A percentile compares a stretch with the other conserved stretches of the same genome.
These are phyloP conservation scores for Bothrops jararaca DNA, from an alignment of 2,113 vertebrate genomes.

Conservation along the genomic window DNA sequence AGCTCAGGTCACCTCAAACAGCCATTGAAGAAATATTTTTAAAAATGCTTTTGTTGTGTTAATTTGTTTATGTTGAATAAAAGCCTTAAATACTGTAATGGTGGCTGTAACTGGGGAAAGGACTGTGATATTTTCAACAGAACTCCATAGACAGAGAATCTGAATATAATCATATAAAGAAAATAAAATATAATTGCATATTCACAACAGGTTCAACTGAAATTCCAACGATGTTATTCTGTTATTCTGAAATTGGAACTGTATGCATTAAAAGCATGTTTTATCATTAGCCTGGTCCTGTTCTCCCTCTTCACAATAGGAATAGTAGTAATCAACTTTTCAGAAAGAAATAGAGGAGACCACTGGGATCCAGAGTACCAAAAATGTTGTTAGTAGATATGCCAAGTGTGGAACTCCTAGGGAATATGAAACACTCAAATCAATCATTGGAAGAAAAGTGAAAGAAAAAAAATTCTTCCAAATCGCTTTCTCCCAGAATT, in stretches of 20 bases:
- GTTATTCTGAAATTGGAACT: background rate
- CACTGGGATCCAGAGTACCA: background rate
- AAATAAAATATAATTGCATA: background rate
- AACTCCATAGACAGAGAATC: background rate
- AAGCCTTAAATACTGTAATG: background rate
- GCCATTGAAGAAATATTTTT: background rate
- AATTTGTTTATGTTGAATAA: background rate
- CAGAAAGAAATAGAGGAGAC: background rate
- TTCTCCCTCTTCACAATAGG: background rate
- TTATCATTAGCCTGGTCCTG: background rate
- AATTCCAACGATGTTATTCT: background rate
- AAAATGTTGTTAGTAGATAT: background rate
- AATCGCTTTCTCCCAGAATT: background rate
- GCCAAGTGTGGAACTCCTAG: background rate
- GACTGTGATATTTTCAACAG: background rate
- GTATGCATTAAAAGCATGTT: background rate
- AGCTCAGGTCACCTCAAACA: background rate
- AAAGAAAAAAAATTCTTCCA: background rate
- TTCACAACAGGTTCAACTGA: background rate
- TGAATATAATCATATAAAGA: background rate
- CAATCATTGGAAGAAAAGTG: background rate
- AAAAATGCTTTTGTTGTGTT: background rate
- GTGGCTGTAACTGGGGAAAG: background rate
- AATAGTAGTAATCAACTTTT: background rate
- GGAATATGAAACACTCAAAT: background rate